Conservation (phyloP, 2,113 vertebrate genomes). For the Chrysochloris asiatica region DNA sequence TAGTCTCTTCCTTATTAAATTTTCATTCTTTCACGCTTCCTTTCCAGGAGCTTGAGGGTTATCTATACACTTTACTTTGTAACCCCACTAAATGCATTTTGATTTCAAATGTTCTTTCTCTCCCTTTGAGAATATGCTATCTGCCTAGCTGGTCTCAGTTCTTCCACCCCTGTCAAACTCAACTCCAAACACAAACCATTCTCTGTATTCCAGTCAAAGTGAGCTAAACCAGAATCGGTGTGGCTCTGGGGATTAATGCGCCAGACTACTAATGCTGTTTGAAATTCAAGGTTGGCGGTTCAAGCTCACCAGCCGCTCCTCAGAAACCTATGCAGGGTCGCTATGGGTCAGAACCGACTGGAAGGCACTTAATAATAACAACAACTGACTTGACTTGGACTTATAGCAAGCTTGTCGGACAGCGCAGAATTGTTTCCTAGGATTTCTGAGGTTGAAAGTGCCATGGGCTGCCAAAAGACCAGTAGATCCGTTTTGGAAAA, state of each 20-base stretch:
- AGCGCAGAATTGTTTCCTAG: background rate
- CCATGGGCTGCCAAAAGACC: too few relatives aligned
- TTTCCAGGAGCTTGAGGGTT: background rate
- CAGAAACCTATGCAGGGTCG: too few relatives aligned
- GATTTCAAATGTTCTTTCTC: background rate
- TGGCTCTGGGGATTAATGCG: too few relatives aligned
- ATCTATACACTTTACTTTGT: background rate
- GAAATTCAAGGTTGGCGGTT: too few relatives aligned
- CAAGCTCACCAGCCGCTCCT: too few relatives aligned
- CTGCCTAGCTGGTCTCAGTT: background rate
- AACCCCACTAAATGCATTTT: background rate
- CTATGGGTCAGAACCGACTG: too few relatives aligned
- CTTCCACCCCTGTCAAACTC: background rate
- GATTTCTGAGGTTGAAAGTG: background rate
- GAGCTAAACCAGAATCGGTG: too few relatives aligned
- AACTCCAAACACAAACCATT: background rate
- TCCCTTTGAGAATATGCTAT: background rate
- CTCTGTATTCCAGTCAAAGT: background rate
- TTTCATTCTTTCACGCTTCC: background rate
- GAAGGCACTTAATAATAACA: too few relatives aligned
- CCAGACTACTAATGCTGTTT: too few relatives aligned
- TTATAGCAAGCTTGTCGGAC: too few relatives aligned
- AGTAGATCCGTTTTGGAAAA: too few relatives aligned
- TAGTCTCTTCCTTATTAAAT: background rate
- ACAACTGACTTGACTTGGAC: too few relatives aligned